Evolutionary conservation across 2,797 vertebrate species (phyloP).

Genomic region (Cetoscarus ocellatus): DNA sequence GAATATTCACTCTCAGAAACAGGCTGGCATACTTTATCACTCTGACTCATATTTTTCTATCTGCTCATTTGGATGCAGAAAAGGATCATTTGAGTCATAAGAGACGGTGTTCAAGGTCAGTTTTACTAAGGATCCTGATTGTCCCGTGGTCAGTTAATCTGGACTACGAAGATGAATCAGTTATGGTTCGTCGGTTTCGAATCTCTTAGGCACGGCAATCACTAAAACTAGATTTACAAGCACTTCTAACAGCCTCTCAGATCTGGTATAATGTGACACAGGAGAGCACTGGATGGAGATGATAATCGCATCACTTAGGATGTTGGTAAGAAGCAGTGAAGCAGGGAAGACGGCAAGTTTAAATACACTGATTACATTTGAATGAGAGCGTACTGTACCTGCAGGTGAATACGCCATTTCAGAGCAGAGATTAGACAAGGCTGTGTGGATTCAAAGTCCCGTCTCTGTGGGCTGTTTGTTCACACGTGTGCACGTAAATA

Average conservation of each 20-base stretch:
- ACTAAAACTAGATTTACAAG: conserved; percentile 28
- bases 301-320: conserved; percentile 22
- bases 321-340: conserved; percentile 32
- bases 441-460: conserved; percentile 55
- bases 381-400: conserved; percentile 48
- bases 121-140: conserved; percentile 13
- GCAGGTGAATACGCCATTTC: conserved; percentile 55
- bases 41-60: conserved; percentile 7
- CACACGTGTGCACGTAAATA: conserved; percentile 39
- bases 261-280: conserved; percentile 27
- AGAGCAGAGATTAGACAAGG: conserved; percentile 61
- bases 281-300: conserved; percentile 28
- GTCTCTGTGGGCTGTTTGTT: conserved; percentile 59
- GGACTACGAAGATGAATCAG: conserved; percentile 17
- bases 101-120: conserved; percentile 27
- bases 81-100: conserved; percentile 7
- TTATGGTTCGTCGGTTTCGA: neutral
- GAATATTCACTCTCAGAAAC: conserved; percentile 37
- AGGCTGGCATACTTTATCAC: conserved; percentile 19
- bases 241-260: conserved; percentile 6
- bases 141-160: conserved; percentile 33
- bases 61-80: conserved; percentile 10
- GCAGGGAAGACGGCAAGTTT: conserved; percentile 36
- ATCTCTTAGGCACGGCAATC: conserved; percentile 5
- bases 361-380: conserved; percentile 46